These are phyloP conservation scores for Notolepis coatsorum DNA, from an alignment of 2,797 vertebrate species.

Conservation along the genomic window DNA sequence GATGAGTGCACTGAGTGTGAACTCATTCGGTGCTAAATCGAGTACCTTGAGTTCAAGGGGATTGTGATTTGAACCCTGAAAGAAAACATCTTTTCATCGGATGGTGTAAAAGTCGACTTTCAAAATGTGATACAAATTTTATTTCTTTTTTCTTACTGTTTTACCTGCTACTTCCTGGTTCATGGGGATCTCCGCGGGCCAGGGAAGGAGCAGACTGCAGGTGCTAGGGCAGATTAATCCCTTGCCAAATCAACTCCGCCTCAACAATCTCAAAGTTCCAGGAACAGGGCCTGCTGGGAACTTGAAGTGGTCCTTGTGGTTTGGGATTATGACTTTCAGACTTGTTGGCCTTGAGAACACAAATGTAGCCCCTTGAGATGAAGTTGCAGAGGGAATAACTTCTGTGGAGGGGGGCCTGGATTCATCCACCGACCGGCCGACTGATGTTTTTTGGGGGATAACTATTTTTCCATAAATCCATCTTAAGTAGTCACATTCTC, in stretches of 20 bases:
- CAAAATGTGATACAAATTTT: background rate
- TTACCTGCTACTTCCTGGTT: constrained; percentile 34
- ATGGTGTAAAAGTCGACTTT: background rate
- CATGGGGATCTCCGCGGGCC: constrained; percentile 26
- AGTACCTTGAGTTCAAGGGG: constrained; percentile 11
- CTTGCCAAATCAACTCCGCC: constrained; percentile 74
- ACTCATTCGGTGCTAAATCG: constrained; percentile 32
- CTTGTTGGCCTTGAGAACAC: constrained; percentile 77
- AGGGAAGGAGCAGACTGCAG: constrained; percentile 61
- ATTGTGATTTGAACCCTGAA: background rate
- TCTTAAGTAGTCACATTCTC: constrained; percentile 87
- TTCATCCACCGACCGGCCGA: constrained; percentile 62
- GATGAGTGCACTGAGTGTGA: constrained; percentile 55
- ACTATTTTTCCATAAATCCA: constrained; percentile 85
- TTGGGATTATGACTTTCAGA: constrained; percentile 81
- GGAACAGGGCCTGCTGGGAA: constrained; percentile 75
- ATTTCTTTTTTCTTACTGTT: constrained; percentile 7
- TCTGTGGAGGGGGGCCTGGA: constrained; percentile 48
- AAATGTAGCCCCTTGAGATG: constrained; percentile 72
- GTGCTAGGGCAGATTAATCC: constrained; percentile 76
- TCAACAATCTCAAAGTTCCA: constrained; percentile 75
- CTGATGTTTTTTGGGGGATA: constrained; percentile 71
- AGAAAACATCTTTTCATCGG: background rate
- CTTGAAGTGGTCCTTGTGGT: constrained; percentile 77
- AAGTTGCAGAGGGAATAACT: constrained; percentile 69